Percentiles rank a stretch among this genome's conserved stretches.
Evolutionary conservation across 2,113 vertebrate genomes (phyloP).

Genomic region (Hypocryptadius cinnamomeus): DNA sequence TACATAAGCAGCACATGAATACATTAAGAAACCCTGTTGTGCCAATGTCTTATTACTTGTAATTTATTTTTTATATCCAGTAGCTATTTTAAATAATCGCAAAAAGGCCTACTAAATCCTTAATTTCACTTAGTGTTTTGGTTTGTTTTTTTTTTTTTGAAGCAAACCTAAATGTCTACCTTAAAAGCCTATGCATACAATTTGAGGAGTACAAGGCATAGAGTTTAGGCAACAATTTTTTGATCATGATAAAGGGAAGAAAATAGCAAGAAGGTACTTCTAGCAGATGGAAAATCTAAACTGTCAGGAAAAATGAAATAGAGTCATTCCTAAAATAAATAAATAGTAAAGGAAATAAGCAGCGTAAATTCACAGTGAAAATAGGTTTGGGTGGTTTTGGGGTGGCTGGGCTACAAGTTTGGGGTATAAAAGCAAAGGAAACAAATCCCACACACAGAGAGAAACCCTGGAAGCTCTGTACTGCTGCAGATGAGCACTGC

Average conservation of each 20-base stretch:
- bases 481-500: accelerated
- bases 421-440: too few species aligned
- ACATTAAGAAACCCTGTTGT: background rate
- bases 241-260: background rate
- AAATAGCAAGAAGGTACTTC: background rate
- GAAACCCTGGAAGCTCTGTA: background rate
- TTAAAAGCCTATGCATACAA: background rate
- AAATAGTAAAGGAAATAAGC: background rate
- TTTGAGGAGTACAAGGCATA: background rate
- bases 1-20: background rate
- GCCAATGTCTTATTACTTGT: background rate
- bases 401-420: background rate
- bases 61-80: background rate
- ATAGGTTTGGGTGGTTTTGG: background rate
- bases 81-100: background rate
- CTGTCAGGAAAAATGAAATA: background rate
- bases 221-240: background rate
- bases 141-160: background rate
- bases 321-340: background rate
- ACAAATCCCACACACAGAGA: accelerated
- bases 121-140: background rate
- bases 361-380: background rate
- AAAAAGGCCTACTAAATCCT: background rate
- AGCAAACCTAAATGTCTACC: background rate
- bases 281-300: background rate